Percentiles rank a stretch among this genome's conserved stretches.
phyloP scores from a whole-genome alignment of 30 jellyfish, hydroid and myxozoan species.

The Pseudorhiza aurosa region DNA sequence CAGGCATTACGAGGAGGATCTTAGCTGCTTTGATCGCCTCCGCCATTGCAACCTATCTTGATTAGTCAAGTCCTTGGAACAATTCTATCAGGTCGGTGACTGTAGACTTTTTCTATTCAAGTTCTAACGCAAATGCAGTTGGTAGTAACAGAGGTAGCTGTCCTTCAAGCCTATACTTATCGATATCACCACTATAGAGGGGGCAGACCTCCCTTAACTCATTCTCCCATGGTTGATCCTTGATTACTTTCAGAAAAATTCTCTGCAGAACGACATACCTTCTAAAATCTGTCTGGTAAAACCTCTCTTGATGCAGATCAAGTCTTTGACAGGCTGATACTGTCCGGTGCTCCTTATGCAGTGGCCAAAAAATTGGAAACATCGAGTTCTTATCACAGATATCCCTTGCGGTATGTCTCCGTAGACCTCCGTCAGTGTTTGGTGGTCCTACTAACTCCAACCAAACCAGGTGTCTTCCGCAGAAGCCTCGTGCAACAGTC shows the following conservation, averaged over 20 bases:
- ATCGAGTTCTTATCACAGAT: no score
- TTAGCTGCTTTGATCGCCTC: constrained; percentile 26
- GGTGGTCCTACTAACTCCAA: no score
- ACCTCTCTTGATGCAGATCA: no score
- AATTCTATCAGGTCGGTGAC: constrained; percentile 18
- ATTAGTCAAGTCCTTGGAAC: constrained; percentile 7
- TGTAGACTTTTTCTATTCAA: neutral
- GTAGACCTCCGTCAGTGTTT: no score
- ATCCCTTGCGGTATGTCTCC: no score
- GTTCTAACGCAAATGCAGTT: neutral
- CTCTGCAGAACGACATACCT: constrained; percentile 1
- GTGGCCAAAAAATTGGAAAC: no score
- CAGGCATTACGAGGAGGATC: constrained; percentile 52
- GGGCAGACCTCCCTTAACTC: constrained; percentile 2
- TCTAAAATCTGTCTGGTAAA: constrained; percentile 13
- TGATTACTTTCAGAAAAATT: constrained; percentile 10
- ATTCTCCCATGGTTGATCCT: constrained; percentile 7
- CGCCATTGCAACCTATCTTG: constrained; percentile 33
- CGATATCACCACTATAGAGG: neutral
- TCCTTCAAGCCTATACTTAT: neutral
- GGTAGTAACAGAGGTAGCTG: constrained; percentile 18
- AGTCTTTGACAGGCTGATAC: no score
- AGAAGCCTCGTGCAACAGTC: no score
- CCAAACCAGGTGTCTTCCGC: no score
- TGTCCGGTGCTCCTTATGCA: no score